A percentile compares a stretch with the other conserved stretches of the same genome.
These are phyloP conservation scores for Drosophila trapezifrons DNA, from an alignment of 1,140 invertebrate species.

Conservation along the genomic window DNA sequence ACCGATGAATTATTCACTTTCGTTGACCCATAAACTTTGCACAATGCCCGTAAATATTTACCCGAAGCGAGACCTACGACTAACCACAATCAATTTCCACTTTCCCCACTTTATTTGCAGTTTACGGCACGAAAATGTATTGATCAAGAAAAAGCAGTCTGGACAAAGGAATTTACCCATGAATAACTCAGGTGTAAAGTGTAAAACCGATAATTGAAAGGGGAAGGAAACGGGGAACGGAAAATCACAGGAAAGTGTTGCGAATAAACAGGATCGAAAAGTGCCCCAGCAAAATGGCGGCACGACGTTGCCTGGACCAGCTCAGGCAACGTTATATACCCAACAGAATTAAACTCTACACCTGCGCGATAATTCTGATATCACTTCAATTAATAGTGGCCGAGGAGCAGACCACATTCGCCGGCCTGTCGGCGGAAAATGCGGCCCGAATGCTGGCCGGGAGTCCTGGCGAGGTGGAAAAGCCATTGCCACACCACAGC, in stretches of 20 bases:
- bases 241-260: conserved; percentile 9
- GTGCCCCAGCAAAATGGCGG: conserved; percentile 72
- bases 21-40: conserved; percentile 41
- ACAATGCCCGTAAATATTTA: conserved; percentile 40
- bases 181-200: conserved; percentile 50
- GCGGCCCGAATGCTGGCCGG: conserved; percentile 78
- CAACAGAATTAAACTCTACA: conserved; percentile 43
- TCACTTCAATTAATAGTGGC: conserved; percentile 17
- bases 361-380: conserved; percentile 45
- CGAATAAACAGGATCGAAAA: conserved; percentile 37
- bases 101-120: conserved; percentile 37
- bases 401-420: conserved; percentile 50
- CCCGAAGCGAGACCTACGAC: conserved; percentile 21
- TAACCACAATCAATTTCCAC: conserved; percentile 45
- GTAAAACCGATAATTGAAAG: conserved; percentile 54
- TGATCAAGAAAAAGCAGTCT: conserved; percentile 18
- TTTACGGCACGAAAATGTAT: conserved; percentile 38
- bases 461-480: conserved; percentile 59
- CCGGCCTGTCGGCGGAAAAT: conserved; percentile 72
- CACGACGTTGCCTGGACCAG: conserved; percentile 70
- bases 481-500: conserved; percentile 51
- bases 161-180: conserved; percentile 40
- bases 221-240: neutral
- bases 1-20: conserved; percentile 40
- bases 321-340: conserved; percentile 48